Percentiles rank a stretch among this genome's conserved stretches.
Conservation (phyloP, 2,113 vertebrate genomes). For the Puntigrus tetrazona region DNA sequence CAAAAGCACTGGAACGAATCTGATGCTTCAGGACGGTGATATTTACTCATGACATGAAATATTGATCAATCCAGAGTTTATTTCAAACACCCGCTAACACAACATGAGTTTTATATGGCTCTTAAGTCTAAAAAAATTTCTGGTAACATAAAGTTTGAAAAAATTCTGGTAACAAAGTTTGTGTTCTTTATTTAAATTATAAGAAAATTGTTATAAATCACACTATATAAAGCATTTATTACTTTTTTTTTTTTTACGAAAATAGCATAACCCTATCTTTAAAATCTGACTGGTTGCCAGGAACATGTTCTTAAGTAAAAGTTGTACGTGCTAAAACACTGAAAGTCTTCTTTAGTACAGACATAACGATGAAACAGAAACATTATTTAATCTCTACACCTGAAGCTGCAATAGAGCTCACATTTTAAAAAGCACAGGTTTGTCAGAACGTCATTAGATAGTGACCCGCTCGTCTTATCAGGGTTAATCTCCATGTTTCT, state of each 20-base stretch:
- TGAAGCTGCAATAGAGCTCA: background rate
- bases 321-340: background rate
- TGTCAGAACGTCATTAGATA: slow-evolving; percentile 9
- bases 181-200: too few species aligned
- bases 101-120: background rate
- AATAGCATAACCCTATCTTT: background rate
- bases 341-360: background rate
- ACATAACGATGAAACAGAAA: background rate
- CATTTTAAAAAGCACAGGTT: background rate
- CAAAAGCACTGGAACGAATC: background rate
- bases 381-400: background rate
- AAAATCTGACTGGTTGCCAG: background rate
- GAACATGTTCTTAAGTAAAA: background rate
- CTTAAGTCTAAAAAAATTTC: too few species aligned
- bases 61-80: background rate
- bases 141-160: too few species aligned
- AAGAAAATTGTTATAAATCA: too few species aligned
- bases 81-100: background rate
- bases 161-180: too few species aligned
- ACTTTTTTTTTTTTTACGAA: background rate
- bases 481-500: background rate
- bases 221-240: too few species aligned
- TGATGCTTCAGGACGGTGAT: background rate
- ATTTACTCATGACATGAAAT: background rate
- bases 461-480: background rate